Evolutionary conservation across 2,113 vertebrate species (phyloP).

Genomic region (Typhlomys cinereus): DNA sequence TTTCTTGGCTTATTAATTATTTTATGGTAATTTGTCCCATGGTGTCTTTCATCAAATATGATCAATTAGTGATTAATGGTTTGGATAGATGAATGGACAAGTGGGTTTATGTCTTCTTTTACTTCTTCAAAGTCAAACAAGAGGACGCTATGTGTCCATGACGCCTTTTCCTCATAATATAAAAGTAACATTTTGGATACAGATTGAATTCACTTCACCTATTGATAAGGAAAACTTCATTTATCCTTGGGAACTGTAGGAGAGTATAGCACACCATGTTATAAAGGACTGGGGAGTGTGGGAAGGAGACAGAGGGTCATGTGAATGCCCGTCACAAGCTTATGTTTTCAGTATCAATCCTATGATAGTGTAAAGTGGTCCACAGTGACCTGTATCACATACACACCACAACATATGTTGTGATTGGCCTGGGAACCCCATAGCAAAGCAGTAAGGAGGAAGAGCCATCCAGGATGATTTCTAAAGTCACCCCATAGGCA

Average conservation of each 20-base stretch:
- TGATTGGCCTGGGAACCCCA: too few relatives aligned
- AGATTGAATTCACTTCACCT: neutral
- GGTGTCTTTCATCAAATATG: neutral
- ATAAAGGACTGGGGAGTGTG: neutral
- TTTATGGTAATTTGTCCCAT: neutral
- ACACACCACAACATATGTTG: too few relatives aligned
- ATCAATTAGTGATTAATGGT: neutral
- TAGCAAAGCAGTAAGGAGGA: too few relatives aligned
- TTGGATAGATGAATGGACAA: neutral
- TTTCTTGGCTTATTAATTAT: slow-evolving; percentile 16
- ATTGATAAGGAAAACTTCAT: neutral
- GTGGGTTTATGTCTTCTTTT: neutral
- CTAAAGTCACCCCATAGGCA: too few relatives aligned
- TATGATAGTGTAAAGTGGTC: neutral
- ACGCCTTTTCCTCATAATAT: neutral
- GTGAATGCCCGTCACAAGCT: neutral
- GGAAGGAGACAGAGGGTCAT: neutral
- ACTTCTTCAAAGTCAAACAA: neutral
- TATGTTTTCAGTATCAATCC: neutral
- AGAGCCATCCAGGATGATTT: too few relatives aligned
- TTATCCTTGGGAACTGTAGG: neutral
- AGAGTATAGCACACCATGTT: neutral
- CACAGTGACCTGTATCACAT: too few relatives aligned
- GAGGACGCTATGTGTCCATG: neutral
- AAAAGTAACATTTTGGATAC: neutral